A percentile compares a stretch with the other conserved stretches of the same genome.
phyloP scores from a whole-genome alignment of 1,140 invertebrate genomes.

The Platyscapa corneri region DNA sequence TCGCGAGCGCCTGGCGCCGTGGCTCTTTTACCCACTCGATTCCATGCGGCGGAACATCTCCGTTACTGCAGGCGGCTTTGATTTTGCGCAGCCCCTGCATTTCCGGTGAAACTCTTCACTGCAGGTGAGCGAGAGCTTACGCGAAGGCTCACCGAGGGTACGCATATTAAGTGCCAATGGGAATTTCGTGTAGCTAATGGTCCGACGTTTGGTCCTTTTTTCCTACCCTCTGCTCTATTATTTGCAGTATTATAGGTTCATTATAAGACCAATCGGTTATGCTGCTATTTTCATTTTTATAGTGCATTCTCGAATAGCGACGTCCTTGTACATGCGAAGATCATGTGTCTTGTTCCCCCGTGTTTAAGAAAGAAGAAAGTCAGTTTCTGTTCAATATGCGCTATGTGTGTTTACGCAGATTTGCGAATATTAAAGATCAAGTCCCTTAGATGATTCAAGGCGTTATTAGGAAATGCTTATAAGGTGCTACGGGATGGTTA shows the following conservation, averaged over 20 bases:
- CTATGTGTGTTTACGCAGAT: neutral
- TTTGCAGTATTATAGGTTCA: constrained; percentile 32
- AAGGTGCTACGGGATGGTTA: neutral
- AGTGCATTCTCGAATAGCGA: neutral
- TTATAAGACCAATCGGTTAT: neutral
- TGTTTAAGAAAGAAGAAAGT: neutral
- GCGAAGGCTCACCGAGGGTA: neutral
- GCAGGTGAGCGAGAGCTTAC: too few relatives aligned
- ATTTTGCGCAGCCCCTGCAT: neutral
- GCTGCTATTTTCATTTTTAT: constrained; percentile 1
- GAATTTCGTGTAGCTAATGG: constrained; percentile 38
- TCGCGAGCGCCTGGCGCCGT: constrained; percentile 18
- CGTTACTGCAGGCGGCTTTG: neutral
- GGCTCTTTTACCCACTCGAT: neutral
- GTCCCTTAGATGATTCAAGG: too few relatives aligned
- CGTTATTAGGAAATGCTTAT: neutral
- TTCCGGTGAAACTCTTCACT: neutral
- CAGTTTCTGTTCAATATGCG: neutral
- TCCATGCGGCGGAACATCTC: neutral
- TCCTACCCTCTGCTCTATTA: constrained; percentile 1
- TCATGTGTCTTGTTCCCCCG: neutral
- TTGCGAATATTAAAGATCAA: neutral
- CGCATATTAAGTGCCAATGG: constrained; percentile 37
- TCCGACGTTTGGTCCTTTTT: neutral
- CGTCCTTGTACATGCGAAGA: neutral